These are phyloP conservation scores for Ormyrus rosae DNA, from an alignment of 2,888 invertebrate genomes.

Conservation along the genomic window DNA sequence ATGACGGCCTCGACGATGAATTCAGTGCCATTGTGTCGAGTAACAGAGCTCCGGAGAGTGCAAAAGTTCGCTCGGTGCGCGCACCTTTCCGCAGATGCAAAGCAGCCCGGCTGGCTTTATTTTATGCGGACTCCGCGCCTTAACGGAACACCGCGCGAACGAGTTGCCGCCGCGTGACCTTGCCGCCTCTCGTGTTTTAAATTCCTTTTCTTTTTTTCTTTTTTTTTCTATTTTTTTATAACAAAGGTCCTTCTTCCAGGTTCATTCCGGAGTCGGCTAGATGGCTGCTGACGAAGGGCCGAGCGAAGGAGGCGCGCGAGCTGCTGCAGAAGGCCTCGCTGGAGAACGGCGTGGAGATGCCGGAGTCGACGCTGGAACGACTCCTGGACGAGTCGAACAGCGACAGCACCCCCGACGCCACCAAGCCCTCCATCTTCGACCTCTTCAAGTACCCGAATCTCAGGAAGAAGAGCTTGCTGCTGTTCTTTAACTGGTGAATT, in stretches of 20 bases:
- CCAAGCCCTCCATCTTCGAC: conserved; percentile 78
- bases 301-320: conserved; percentile 80
- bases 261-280: conserved; percentile 86
- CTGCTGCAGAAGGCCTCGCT: conserved; percentile 81
- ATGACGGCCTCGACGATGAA: too few relatives aligned
- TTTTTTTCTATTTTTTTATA: too few relatives aligned
- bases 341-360: conserved; percentile 80
- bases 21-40: too few relatives aligned
- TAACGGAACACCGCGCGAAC: not conserved
- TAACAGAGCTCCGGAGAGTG: too few relatives aligned
- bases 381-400: conserved; percentile 76
- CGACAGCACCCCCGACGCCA: conserved; percentile 69
- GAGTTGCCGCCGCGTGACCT: not conserved
- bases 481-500: conserved; percentile 84
- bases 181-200: not conserved
- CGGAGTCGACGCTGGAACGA: conserved; percentile 77
- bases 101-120: too few relatives aligned
- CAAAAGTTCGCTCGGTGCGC: too few relatives aligned
- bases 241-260: conserved; percentile 65
- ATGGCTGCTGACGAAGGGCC: conserved; percentile 83
- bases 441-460: conserved; percentile 82
- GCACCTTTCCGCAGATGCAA: too few relatives aligned
- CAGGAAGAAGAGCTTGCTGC: conserved; percentile 81
- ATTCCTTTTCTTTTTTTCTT: not conserved
- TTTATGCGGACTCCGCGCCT: too few relatives aligned